Evolutionary conservation across 2,797 vertebrate species (phyloP).

Genomic region (Fratercula arctica): DNA sequence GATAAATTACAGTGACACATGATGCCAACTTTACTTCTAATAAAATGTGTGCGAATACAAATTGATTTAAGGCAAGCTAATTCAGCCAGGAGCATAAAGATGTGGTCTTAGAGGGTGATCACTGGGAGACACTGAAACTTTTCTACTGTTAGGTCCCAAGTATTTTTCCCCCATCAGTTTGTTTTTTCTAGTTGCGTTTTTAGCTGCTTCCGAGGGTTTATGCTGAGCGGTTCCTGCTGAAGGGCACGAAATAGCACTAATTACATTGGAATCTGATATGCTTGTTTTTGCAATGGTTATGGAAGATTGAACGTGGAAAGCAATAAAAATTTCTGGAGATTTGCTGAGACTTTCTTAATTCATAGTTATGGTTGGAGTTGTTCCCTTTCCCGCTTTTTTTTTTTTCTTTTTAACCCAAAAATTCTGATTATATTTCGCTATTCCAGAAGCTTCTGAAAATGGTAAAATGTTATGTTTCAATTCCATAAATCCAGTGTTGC

Average conservation of each 20-base stretch:
- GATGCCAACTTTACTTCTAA: not conserved
- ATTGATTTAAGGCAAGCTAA: not conserved
- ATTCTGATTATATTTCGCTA: not conserved
- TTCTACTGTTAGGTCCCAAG: not conserved
- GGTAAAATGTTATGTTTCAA: not conserved
- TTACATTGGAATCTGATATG: not conserved
- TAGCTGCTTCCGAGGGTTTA: not conserved
- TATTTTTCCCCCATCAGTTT: not conserved
- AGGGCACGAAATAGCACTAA: not conserved
- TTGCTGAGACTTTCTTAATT: not conserved
- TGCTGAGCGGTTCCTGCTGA: not conserved
- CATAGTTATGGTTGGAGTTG: not conserved
- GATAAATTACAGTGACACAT: not conserved
- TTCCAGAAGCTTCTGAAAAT: not conserved
- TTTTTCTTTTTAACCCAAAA: not conserved
- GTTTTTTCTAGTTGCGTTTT: not conserved
- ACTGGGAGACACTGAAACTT: no score
- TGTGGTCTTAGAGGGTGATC: fast-evolving
- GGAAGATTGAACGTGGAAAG: not conserved
- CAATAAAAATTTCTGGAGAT: not conserved
- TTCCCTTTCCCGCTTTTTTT: not conserved
- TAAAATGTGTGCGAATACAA: not conserved
- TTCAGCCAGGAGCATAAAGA: not conserved
- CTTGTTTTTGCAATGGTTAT: not conserved
- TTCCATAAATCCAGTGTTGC: not conserved